Evolutionary conservation across 2,797 vertebrate genomes (phyloP), one percentile per base, ranked within the genome.

Genomic region (Protosalanx chinensis): DNA sequence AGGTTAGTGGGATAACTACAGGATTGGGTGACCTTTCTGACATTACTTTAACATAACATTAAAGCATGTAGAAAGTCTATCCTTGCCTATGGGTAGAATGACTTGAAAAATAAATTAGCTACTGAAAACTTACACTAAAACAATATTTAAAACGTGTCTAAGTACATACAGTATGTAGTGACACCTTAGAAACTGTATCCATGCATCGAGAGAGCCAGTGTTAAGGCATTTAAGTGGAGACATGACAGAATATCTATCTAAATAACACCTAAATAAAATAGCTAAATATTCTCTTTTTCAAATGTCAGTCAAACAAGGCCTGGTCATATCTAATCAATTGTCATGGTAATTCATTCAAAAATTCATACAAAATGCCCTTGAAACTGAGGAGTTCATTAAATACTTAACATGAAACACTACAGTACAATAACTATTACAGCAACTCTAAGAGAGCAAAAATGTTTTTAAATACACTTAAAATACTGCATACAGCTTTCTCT

Each of bases 101-200:
- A 15, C 32, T 62, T 51, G 18, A 12, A 49, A 46, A 46, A 12
- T 3, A 46, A 46, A 46, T 46, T 8, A 46, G 41, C 12, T 46
- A 46, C 12, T 46, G 60, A 32, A n/a, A 37, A 51, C 27, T 41
- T 37, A 61, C 56, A 12, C 35, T 27, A 27, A 58, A 27, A 15
- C 6, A 15, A 72, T 58, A 57, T 58, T 41, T 53, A 63, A 71
- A 32, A 64, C n/a, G 12, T 37, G 61, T 46, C 37, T 30, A 27
- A 58, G 33, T 58, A 4, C 57, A 61, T 57, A 60, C 51, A 46
- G 41, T 3, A 46, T 3, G 23, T 23, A 37, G 51, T 13, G 49
- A 33, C 16, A 56, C 46, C n/a, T 23, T 33, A 20, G 29, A 63
- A 33, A 71, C n/a, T 53, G 61, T 33, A 16, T 29, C 27, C 15